Base-by-base conservation (phyloP, 2,113 vertebrate genomes). In the Dipodomys stephensi region DNA sequence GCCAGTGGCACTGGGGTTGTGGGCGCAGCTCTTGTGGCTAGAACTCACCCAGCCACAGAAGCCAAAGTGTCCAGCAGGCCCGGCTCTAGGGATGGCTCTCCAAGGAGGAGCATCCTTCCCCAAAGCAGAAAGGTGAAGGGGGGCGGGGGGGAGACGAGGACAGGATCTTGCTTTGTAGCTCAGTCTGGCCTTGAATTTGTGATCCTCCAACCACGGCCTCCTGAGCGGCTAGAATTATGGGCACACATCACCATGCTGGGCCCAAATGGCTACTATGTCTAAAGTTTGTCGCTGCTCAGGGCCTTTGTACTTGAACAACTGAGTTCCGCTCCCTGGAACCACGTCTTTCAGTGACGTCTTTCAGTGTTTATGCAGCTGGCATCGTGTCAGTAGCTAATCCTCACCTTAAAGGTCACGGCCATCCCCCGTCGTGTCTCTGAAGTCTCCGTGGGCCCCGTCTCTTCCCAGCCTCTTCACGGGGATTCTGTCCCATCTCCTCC, bases 31-130 rank as follows among this genome's bases (percentile, higher is more conserved):
- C 53, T 65, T 32, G 71, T 25, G 32, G 44, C 62, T n/a, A 68
- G 85, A 83, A 95, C 92, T 69, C 49, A 94, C 88, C 85, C 23
- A 82, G 85, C 81, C n/a, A 7, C 44, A 76, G 20, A 76, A 74
- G 39, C 28, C 30, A n/a, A 35, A 49, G 77, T 62, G 0, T 60
- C 8, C 0, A 19, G 32, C 49, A 7, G 19, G 60, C 53, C 53
- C 15, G 53, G 12, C 53, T 57, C 53, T 57, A 18, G 53, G 15
- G 53, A 57, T 57, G 53, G 53, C 15, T 57, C 53, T 57, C 49
- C 49, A 9, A 49, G 49, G 49, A 49, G 49, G 49, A 49, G 49
- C 39, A 39, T 49, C 49, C 12, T 49, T 49, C 49, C 49, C 49
- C 49, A 49, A 49, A 49, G 49, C 49, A 49, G 49, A 49, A 49